These are phyloP conservation scores for Lophochroa leadbeateri DNA, from an alignment of 2,113 vertebrate genomes.

Conservation along the genomic window DNA sequence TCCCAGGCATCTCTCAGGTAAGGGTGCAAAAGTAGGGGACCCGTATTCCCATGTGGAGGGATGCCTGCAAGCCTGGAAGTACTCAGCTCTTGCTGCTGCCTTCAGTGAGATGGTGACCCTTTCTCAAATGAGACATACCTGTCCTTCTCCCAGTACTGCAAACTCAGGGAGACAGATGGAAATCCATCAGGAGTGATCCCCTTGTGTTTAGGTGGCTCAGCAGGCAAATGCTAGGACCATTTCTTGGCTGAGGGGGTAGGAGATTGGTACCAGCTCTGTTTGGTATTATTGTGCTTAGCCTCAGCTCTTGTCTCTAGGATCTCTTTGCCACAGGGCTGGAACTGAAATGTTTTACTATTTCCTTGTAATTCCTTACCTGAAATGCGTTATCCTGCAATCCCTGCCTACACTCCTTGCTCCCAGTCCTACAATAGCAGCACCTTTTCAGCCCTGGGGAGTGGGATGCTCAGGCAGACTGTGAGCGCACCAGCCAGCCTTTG, in stretches of 20 bases:
- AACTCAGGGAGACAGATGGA: background rate
- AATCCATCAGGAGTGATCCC: background rate
- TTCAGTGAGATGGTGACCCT: background rate
- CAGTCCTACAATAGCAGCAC: background rate
- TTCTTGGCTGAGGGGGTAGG: background rate
- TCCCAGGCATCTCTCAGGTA: background rate
- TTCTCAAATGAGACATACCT: background rate
- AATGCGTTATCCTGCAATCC: background rate
- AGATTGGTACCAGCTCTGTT: background rate
- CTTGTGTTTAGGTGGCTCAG: background rate
- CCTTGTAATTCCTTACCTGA: rapidly evolving
- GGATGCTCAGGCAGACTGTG: background rate
- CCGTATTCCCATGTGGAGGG: background rate
- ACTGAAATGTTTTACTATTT: background rate
- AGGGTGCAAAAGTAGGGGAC: background rate
- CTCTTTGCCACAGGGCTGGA: background rate
- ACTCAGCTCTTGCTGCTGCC: background rate
- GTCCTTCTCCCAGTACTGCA: background rate
- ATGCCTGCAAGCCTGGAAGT: background rate
- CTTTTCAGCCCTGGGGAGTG: background rate
- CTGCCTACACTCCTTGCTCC: background rate
- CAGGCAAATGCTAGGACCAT: background rate
- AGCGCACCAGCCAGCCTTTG: background rate
- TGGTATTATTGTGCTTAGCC: rapidly evolving
- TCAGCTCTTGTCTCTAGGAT: background rate